These are phyloP conservation scores for Eunapius fragilis DNA, from an alignment of 37 sponge, comb jelly and placozoan species.

Conservation along the genomic window DNA sequence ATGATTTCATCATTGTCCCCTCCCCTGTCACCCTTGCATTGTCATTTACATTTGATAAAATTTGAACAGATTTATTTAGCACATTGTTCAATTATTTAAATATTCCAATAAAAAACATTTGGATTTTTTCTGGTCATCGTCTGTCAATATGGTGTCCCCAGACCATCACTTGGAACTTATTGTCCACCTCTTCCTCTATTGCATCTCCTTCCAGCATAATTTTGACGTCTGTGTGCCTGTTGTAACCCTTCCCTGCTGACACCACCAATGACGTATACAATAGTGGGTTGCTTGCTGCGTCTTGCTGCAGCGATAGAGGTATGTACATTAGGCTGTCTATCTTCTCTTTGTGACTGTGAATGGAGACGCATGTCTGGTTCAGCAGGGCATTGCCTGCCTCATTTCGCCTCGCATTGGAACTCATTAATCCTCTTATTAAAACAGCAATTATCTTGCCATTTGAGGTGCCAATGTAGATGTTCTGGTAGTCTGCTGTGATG, in stretches of 20 bases:
- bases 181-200: constrained; percentile 34
- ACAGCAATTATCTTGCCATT: constrained; percentile 43
- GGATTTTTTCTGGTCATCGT: background rate
- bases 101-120: background rate
- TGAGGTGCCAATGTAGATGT: constrained; percentile 49
- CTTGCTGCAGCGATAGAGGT: constrained; percentile 14
- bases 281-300: background rate
- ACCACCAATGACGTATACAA: constrained; percentile 36
- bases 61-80: background rate
- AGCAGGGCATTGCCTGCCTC: background rate
- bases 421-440: background rate
- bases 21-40: background rate
- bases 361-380: constrained; percentile 25
- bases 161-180: constrained; percentile 46
- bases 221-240: background rate
- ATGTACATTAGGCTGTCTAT: constrained; percentile 38
- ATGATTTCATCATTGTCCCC: no score
- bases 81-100: background rate
- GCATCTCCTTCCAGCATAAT: background rate
- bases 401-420: background rate
- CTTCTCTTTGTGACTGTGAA: constrained; percentile 42
- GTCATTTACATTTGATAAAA: background rate
- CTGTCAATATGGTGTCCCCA: constrained; percentile 44
- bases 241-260: constrained; percentile 49
- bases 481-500: constrained; percentile 14